Base-by-base conservation (phyloP, 2,888 invertebrate genomes). In the Chydorus sphaericus region DNA sequence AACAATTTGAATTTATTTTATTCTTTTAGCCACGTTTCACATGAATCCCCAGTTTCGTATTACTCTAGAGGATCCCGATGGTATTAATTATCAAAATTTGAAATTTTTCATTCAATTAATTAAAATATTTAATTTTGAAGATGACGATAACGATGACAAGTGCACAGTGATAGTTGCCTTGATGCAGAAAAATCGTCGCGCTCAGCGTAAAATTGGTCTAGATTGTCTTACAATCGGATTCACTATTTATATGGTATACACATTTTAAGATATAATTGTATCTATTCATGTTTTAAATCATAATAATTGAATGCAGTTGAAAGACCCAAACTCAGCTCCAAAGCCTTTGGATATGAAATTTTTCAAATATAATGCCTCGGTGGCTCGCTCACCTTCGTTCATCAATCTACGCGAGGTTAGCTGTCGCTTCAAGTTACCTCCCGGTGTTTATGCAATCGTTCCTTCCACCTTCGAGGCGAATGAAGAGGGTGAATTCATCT, bases 391-490 rank as follows among this genome's bases (percentile, higher is more conserved):
- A 1, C 87, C 88, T 58, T 84, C 91, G 11, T 98, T 97, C 69
- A 92, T 97, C 65, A 98, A 98, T 71, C 74, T 93, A 57, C 77
- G 97, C 55, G 97, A 97, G 75, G 88, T 96, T 57, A 87, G 85
- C 66, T 82, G 80, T 61, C 84, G 98, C 28, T 94, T 94, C 72
- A 88, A 90, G 68, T 75, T 97, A 56, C 88, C 89, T 2, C 92
- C 92, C 0, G 97, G 97, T 29, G 80, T 82, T 18, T 98, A 98
- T 73, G 85, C 90, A 65, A 88, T 98, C 64, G 82, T 97, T 55
- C 97, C 98, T 3, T 92, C 93, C 56, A 94, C 97, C 1, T 97
- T 93, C 70, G 94, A 97, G 62, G 89, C 94, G 0, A 83, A 92
- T 62, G 88, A 94, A 66, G 92, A 96, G 66, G 97, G 92, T 30